A percentile compares a stretch with the other conserved stretches of the same genome.
These are phyloP conservation scores for Cotesia congregata DNA, from an alignment of 2,888 invertebrate species.

Conservation along the genomic window DNA sequence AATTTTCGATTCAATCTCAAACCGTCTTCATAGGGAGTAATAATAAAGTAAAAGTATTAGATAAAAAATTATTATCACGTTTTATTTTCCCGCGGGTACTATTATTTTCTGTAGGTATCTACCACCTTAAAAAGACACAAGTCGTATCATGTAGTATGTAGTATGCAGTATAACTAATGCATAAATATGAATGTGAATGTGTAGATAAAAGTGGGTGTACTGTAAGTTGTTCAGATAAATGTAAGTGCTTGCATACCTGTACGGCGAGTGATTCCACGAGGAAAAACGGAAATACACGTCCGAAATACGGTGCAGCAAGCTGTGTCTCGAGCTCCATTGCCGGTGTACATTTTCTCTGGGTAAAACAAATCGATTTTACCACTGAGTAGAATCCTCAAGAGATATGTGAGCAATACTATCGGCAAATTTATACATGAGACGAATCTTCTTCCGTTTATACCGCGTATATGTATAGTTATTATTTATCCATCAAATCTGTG, in stretches of 20 bases:
- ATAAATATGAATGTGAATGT: too few relatives aligned
- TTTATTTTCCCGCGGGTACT: too few relatives aligned
- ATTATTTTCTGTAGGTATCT: not conserved
- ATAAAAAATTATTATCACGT: too few relatives aligned
- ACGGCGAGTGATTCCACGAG: constrained; percentile 9
- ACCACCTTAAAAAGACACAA: not conserved
- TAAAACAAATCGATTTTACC: constrained; percentile 15
- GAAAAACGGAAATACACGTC: constrained; percentile 25
- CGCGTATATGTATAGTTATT: not conserved
- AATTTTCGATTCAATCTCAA: too few relatives aligned
- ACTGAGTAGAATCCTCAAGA: not conserved
- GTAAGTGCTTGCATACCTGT: not conserved
- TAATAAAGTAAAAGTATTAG: too few relatives aligned
- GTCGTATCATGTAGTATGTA: not conserved
- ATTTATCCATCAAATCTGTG: not conserved
- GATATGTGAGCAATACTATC: not conserved
- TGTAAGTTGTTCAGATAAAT: not conserved
- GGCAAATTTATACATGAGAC: not conserved
- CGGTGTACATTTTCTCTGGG: constrained; percentile 11
- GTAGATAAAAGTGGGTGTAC: too few relatives aligned
- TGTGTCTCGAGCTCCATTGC: constrained; percentile 23
- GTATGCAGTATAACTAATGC: too few relatives aligned
- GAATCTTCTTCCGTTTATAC: not conserved
- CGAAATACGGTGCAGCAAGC: not conserved
- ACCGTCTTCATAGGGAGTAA: too few relatives aligned